A percentile compares a stretch with the other conserved stretches of the same genome.
These are phyloP conservation scores for Acanthurus tractus DNA, from an alignment of 2,797 vertebrate species.

Conservation along the genomic window DNA sequence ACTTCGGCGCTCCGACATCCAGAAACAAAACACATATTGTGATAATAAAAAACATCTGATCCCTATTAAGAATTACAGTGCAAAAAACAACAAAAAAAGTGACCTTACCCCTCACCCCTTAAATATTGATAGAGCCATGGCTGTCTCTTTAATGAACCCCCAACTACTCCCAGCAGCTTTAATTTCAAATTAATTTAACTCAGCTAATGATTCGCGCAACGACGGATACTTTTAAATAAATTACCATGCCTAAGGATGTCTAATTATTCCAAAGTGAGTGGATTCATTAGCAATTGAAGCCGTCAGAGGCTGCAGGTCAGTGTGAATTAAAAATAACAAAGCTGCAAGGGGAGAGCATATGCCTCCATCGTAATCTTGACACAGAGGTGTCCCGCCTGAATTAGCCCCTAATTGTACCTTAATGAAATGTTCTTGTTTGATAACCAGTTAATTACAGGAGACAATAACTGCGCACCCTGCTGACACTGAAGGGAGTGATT, in stretches of 20 bases:
- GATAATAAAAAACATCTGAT: conserved; percentile 8
- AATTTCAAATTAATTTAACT: conserved; percentile 92
- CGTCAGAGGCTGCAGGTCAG: conserved; percentile 87
- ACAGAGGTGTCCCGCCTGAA: conserved; percentile 89
- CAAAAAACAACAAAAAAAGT: conserved; percentile 46
- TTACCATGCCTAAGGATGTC: conserved; percentile 91
- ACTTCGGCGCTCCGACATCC: background rate
- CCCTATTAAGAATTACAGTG: conserved; percentile 3
- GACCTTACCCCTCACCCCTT: conserved; percentile 79
- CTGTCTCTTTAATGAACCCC: conserved; percentile 86
- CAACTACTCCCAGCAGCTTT: conserved; percentile 89
- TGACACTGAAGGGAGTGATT: conserved; percentile 85
- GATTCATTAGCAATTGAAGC: conserved; percentile 92
- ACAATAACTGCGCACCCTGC: conserved; percentile 88
- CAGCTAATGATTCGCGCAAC: conserved; percentile 89
- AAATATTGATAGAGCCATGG: conserved; percentile 85
- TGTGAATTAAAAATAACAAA: conserved; percentile 90
- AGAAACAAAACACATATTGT: background rate
- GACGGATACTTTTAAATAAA: conserved; percentile 91
- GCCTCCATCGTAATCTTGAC: conserved; percentile 88
- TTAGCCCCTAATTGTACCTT: conserved; percentile 92
- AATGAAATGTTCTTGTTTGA: conserved; percentile 97
- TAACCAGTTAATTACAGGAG: conserved; percentile 95
- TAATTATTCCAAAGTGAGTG: conserved; percentile 91
- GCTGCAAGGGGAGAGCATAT: conserved; percentile 86